A percentile compares a stretch with the other conserved stretches of the same genome.
Evolutionary conservation across 2,113 vertebrate genomes (phyloP).

Genomic region (Apistogramma diplotaenia): DNA sequence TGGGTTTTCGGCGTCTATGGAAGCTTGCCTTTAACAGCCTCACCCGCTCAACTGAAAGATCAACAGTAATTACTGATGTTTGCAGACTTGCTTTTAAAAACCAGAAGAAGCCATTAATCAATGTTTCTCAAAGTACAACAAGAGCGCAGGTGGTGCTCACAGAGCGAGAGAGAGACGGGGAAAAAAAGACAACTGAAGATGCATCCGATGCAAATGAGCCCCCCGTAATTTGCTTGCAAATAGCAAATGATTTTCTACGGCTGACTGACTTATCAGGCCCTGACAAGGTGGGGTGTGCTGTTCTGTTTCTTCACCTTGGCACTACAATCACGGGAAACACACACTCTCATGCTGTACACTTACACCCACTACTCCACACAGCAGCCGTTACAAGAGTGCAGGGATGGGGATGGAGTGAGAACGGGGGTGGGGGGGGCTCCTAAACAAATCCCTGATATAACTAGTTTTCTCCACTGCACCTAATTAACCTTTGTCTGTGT

Average conservation of each 20-base stretch:
- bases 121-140: conserved; percentile 54
- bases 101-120: conserved; percentile 65
- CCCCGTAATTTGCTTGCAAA: conserved; percentile 72
- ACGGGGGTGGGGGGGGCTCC: background rate
- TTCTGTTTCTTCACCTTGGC: conserved; percentile 60
- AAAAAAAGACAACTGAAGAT: conserved; percentile 27
- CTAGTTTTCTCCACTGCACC: conserved; percentile 61
- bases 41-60: conserved; percentile 43
- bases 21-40: conserved; percentile 1
- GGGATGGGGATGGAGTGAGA: background rate
- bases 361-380: conserved; percentile 34
- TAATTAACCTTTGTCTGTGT: conserved; percentile 72
- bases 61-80: conserved; percentile 72
- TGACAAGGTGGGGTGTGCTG: conserved; percentile 57
- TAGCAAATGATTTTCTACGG: conserved; percentile 70
- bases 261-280: conserved; percentile 75
- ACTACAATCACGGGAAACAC: conserved; percentile 61
- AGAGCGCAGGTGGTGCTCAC: conserved; percentile 33
- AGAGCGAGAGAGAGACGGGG: conserved; percentile 26
- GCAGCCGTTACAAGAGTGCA: conserved; percentile 35
- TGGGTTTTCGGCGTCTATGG: background rate
- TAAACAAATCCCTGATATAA: conserved; percentile 50
- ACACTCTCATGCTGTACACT: conserved; percentile 31
- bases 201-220: conserved; percentile 73
- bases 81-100: conserved; percentile 63